Percentiles rank a stretch among this genome's conserved stretches.
phyloP scores from a whole-genome alignment of 92 coral and sea anemone species.

The Parazoanthus darwini region DNA sequence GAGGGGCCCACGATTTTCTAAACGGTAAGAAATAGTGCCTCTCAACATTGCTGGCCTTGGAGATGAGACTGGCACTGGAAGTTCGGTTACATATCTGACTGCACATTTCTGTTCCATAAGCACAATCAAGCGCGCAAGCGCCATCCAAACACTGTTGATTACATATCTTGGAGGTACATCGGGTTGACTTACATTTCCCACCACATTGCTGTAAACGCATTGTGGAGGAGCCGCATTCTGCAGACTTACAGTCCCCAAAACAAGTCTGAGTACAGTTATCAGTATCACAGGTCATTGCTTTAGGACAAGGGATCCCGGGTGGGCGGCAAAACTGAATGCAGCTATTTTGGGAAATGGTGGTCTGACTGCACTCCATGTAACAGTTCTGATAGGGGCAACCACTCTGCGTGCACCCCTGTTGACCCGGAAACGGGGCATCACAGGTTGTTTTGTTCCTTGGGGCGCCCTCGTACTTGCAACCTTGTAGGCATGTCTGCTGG shows the following conservation, averaged over 20 bases:
- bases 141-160: too few species aligned
- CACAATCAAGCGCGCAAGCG: too few species aligned
- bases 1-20: too few species aligned
- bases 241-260: background rate
- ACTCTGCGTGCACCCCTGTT: background rate
- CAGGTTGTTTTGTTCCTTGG: conserved; percentile 12
- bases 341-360: background rate
- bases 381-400: background rate
- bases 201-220: too few species aligned
- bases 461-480: background rate
- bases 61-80: too few species aligned
- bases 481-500: background rate
- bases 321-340: background rate
- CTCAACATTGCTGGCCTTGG: too few species aligned
- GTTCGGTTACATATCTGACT: too few species aligned
- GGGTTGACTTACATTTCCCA: too few species aligned
- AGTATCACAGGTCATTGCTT: conserved; percentile 11
- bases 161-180: too few species aligned
- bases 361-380: background rate
- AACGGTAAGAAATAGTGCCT: too few species aligned
- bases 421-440: background rate
- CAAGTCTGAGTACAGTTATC: background rate
- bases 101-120: too few species aligned
- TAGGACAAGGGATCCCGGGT: background rate
- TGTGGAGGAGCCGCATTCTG: background rate